Base-by-base conservation (phyloP, 2,888 invertebrate genomes). In the Dimorphilus gyrociliatus region DNA sequence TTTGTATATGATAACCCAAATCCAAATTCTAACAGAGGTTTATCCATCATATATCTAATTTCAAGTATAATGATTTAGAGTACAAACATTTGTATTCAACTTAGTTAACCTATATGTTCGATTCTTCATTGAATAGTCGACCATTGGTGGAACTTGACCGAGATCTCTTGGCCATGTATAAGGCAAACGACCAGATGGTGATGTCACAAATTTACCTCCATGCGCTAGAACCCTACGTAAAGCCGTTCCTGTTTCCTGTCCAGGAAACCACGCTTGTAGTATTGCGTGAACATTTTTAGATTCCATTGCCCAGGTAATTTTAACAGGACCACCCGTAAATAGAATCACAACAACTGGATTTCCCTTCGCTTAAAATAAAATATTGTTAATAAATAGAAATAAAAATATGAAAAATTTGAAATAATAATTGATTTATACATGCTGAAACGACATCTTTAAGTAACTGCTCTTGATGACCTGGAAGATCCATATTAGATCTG, bases 21-120 rank as follows among this genome's bases (percentile, higher is more conserved):
- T 16, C 44, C 44, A 27, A 30, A 30, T 23, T 21, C 23, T 16
- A 23, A 30, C 15, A 30, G 16, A 21, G 42, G 38, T n/a, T 21
- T 10, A n/a, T n/a, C 21, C 10, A n/a, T 21, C n/a, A n/a, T n/a
- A n/a, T n/a, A 21, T 10, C 10, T 10, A 10, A 21, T n/a, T n/a
- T 10, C 10, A 10, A 21, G 21, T n/a, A n/a, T n/a, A n/a, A n/a
- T n/a, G n/a, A n/a, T n/a, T n/a, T n/a, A n/a, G n/a, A n/a, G n/a
- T n/a, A n/a, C n/a, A n/a, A n/a, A n/a, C n/a, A n/a, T n/a, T n/a
- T n/a, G n/a, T n/a, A n/a, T n/a, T n/a, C n/a, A n/a, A n/a, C n/a
- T n/a, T n/a, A n/a, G n/a, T n/a, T n/a, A n/a, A 58, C 13, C 58
- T 41, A 39, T 57, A 58, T 2, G 55, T 57, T 16, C 47, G 36